Evolutionary conservation across 2,113 vertebrate species (phyloP).

Genomic region (Calyptomena viridis): DNA sequence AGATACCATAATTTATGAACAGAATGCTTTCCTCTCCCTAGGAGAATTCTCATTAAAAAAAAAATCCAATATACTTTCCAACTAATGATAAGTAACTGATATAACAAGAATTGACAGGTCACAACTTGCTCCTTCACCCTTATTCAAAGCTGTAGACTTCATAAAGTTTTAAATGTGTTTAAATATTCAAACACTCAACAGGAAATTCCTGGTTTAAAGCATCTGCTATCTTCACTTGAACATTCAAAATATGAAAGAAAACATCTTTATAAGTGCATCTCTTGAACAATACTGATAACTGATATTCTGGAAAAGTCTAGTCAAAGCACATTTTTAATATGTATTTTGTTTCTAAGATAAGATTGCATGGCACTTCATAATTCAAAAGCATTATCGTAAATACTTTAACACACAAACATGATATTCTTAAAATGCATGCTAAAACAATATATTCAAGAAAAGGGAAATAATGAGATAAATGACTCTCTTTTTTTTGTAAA

Average conservation of each 20-base stretch:
- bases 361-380: not conserved
- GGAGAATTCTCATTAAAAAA: not conserved
- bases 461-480: not conserved
- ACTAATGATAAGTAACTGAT: not conserved
- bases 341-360: not conserved
- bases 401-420: not conserved
- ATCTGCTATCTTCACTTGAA: not conserved
- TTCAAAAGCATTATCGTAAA: not conserved
- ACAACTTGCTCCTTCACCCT: not conserved
- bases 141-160: not conserved
- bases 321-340: not conserved
- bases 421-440: not conserved
- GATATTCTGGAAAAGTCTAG: not conserved
- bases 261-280: not conserved
- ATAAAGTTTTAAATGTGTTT: not conserved
- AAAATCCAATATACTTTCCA: not conserved
- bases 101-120: constrained; percentile 34
- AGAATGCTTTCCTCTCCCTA: constrained; percentile 15
- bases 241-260: not conserved
- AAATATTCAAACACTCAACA: not conserved
- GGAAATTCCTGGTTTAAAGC: not conserved
- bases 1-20: not conserved
- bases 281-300: not conserved
- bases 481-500: not conserved
- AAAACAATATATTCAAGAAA: not conserved